Conservation (phyloP, 2,888 invertebrate species). For the Ecliptopera silaceata region DNA sequence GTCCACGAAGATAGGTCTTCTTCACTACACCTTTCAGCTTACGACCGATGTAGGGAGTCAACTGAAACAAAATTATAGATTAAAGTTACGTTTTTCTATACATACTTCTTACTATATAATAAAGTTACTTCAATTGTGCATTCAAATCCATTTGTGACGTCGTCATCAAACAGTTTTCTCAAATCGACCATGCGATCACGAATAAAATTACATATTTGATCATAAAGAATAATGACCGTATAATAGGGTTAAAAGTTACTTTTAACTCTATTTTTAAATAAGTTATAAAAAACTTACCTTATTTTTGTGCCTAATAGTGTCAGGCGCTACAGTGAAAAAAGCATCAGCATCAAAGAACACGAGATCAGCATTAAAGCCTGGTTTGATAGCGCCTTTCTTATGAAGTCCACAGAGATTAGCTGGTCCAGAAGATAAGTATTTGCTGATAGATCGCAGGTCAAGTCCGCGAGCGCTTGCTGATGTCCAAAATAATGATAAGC, state of each 20-base stretch:
- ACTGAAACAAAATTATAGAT: conserved; percentile 59
- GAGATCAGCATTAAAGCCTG: conserved; percentile 87
- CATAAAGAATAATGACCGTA: too few relatives aligned
- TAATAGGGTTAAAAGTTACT: too few relatives aligned
- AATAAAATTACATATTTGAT: too few relatives aligned
- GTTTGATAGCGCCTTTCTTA: conserved; percentile 84
- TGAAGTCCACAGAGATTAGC: conserved; percentile 85
- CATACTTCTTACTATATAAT: too few relatives aligned
- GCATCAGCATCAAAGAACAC: conserved; percentile 87
- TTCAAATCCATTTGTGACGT: too few relatives aligned
- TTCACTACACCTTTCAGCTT: conserved; percentile 84
- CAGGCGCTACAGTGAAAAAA: conserved; percentile 79
- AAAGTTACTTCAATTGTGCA: too few relatives aligned
- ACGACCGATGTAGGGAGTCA: conserved; percentile 86
- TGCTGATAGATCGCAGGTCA: conserved; percentile 79
- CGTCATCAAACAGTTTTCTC: too few relatives aligned
- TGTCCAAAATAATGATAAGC: conserved; percentile 87
- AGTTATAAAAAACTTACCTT: conserved; percentile 81
- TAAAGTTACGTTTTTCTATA: too few relatives aligned
- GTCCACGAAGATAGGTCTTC: conserved; percentile 86
- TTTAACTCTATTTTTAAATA: too few relatives aligned
- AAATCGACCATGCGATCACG: too few relatives aligned
- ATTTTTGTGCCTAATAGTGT: conserved; percentile 86
- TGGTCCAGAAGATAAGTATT: conserved; percentile 84
- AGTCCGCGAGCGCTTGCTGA: conserved; percentile 80